phyloP scores from a whole-genome alignment of 2,113 vertebrate species.

The Erythrolamprus reginae region DNA sequence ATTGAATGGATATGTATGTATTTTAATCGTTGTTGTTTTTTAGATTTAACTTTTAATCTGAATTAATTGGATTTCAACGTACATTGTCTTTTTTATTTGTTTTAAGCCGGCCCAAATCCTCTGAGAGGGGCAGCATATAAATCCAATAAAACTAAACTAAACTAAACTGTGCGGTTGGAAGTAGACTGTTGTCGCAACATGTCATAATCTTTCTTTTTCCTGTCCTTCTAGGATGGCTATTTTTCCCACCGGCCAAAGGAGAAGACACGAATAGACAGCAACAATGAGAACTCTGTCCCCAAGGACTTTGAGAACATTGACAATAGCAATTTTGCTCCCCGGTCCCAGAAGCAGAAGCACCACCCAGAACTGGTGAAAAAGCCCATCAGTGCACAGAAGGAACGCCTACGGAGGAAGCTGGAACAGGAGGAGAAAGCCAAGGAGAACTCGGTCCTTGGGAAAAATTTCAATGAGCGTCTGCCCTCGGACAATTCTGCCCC shows the following conservation, averaged over 20 bases:
- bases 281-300: slow-evolving; percentile 97
- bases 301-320: slow-evolving; percentile 98
- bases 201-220: slow-evolving; percentile 28
- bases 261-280: slow-evolving; percentile 89
- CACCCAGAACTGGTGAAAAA: slow-evolving; percentile 71
- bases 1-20: too few relatives aligned
- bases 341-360: slow-evolving; percentile 84
- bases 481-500: slow-evolving; percentile 45
- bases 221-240: slow-evolving; percentile 80
- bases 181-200: background rate
- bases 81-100: too few relatives aligned
- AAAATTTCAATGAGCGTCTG: slow-evolving; percentile 76
- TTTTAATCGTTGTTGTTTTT: too few relatives aligned
- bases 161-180: background rate
- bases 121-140: too few relatives aligned
- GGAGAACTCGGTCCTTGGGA: slow-evolving; percentile 67
- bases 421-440: slow-evolving; percentile 73
- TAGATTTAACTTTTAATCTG: too few relatives aligned
- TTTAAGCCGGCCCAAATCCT: too few relatives aligned
- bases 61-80: too few relatives aligned
- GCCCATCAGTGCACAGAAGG: slow-evolving; percentile 73
- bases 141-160: too few relatives aligned
- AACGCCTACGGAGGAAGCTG: slow-evolving; percentile 76
- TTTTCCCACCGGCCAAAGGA: slow-evolving; percentile 94
- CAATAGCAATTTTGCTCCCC: slow-evolving; percentile 94